These are phyloP conservation scores for Dipodomys ordii DNA, from an alignment of 2,113 vertebrate species.

Conservation along the genomic window DNA sequence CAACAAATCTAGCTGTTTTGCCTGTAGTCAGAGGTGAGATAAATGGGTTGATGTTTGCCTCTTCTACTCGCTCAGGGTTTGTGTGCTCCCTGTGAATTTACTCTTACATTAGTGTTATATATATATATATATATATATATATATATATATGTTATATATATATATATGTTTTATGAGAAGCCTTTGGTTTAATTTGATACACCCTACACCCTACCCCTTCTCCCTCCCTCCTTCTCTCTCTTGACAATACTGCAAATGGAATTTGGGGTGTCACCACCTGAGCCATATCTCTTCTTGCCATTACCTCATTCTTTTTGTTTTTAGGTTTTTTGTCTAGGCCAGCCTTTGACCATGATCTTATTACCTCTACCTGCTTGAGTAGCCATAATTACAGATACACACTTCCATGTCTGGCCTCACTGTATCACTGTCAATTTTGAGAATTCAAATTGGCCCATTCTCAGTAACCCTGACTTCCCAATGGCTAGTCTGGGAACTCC, in stretches of 20 bases:
- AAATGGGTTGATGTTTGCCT: background rate
- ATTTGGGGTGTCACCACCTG: too few relatives aligned
- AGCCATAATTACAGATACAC: too few relatives aligned
- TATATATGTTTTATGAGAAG: background rate
- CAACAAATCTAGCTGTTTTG: background rate
- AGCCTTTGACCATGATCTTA: too few relatives aligned
- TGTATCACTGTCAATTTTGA: background rate
- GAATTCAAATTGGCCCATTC: background rate
- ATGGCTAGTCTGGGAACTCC: background rate
- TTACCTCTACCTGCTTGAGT: too few relatives aligned
- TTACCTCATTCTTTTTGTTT: too few relatives aligned
- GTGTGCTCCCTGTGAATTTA: background rate
- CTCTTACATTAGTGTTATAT: background rate
- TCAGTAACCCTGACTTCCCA: background rate
- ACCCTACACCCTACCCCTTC: background rate
- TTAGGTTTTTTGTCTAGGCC: too few relatives aligned
- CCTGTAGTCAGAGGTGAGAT: background rate
- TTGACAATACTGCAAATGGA: too few relatives aligned
- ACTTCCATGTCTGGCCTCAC: background rate
- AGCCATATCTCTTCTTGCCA: too few relatives aligned
- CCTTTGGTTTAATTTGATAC: background rate
- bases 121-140: too few relatives aligned
- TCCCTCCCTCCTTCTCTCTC: too few relatives aligned
- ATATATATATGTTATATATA: background rate
- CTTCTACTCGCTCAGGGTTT: background rate